Base-by-base conservation (phyloP, 1,140 invertebrate genomes). In the Planococcus citri region DNA sequence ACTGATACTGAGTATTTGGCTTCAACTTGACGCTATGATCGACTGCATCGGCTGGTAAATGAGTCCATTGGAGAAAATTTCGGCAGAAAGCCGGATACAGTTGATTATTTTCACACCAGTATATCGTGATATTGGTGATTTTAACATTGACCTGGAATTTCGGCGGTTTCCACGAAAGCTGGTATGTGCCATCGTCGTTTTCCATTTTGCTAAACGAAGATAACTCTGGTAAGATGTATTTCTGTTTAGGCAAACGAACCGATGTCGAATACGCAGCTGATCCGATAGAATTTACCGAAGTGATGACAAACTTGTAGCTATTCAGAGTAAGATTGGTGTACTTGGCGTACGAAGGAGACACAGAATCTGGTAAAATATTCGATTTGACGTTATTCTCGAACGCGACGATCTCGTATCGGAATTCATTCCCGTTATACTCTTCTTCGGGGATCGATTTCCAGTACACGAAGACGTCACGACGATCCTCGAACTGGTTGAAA, bases 111-210 rank as follows among this genome's bases (percentile, higher is more conserved):
- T 81, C 81, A 75, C 88, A 90, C 85, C 86, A 89, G 75, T 88
- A 91, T 27, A 91, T 81, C 1, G 89, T 90, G 72, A 88, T 90
- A 75, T 81, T 82, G 1, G 29, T 78, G 38, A 83, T 78, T 71
- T 78, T 78, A n/a, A n/a, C n/a, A n/a, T n/a, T n/a, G 4, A 12
- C 29, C 12, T 33, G 29, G 6, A 2, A 3, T 20, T 74, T 69
- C 51, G 84, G 83, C 29, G 79, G 78, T 69, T 84, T 82, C 88
- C 88, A 91, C 27, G 86, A 86, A 20, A 90, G 77, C 75, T 87
- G 84, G 77, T 88, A 89, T 3, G 82, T 78, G 25, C 85, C 84
- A 51, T 84, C 82, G 14, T 58, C 70, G 76, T 84, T 86, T 69
- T 83, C 83, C 17, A 87, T 85, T 76, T 88, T 89, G 3, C 85